phyloP scores from a whole-genome alignment of 2,113 vertebrate species.

The Saguinus midas region DNA sequence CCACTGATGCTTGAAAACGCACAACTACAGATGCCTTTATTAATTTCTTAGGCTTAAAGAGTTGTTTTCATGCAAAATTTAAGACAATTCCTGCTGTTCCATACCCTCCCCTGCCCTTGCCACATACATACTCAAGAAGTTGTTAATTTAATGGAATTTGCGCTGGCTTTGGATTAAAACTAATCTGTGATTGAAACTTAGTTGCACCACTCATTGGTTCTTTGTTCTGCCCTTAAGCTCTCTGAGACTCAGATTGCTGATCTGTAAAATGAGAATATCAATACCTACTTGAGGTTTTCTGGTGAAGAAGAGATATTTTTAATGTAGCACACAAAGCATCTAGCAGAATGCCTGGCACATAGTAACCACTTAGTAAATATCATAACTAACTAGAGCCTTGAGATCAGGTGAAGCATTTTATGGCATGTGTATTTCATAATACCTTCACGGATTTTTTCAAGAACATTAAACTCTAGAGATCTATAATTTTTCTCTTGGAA shows the following conservation, averaged over 20 bases:
- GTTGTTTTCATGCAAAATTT: neutral
- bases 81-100: neutral
- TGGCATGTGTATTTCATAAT: neutral
- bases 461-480: neutral
- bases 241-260: neutral
- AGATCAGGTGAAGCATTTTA: slow-evolving; percentile 12
- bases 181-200: neutral
- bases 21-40: neutral
- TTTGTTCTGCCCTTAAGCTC: neutral
- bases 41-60: neutral
- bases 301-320: slow-evolving; percentile 21
- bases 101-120: accelerated
- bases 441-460: neutral
- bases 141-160: neutral
- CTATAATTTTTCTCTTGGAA: slow-evolving; percentile 9
- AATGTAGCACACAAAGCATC: neutral
- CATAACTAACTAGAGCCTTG: neutral
- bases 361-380: slow-evolving; percentile 31
- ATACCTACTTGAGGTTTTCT: neutral
- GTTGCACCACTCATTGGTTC: neutral
- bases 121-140: neutral
- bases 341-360: neutral
- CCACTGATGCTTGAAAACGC: neutral
- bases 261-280: neutral
- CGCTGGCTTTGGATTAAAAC: neutral